Evolutionary conservation across 2,888 invertebrate genomes (phyloP).

Genomic region (Drosophila meridionalis): DNA sequence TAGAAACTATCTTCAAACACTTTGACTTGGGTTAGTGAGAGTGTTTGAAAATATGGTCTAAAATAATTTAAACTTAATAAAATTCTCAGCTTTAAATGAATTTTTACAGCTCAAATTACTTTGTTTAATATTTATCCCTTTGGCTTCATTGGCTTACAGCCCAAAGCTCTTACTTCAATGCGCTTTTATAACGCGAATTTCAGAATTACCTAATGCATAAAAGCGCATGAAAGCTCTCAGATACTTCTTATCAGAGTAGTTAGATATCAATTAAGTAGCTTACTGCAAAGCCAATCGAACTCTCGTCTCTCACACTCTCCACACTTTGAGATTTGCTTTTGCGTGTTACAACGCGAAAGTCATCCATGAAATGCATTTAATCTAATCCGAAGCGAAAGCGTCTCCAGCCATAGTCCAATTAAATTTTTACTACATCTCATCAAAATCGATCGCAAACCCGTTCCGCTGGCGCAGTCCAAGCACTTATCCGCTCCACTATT

Average conservation of each 20-base stretch:
- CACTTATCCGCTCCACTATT: conserved; percentile 16
- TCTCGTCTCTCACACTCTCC: neutral
- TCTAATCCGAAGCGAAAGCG: conserved; percentile 35
- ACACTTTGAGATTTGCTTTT: neutral
- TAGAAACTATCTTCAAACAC: too few relatives aligned
- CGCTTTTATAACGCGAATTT: neutral
- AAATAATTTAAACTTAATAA: neutral
- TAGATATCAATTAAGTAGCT: neutral
- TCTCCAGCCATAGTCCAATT: conserved; percentile 47
- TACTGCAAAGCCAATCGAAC: neutral
- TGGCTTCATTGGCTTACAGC: neutral
- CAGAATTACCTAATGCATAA: too few relatives aligned
- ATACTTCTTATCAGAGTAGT: neutral
- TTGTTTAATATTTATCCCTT: neutral
- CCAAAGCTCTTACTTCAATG: neutral
- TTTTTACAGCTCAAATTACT: neutral
- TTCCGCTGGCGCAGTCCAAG: conserved; percentile 16
- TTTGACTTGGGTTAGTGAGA: too few relatives aligned
- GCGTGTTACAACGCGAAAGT: neutral
- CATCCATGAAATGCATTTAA: conserved; percentile 19
- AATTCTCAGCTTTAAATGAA: neutral
- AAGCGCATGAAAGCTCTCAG: too few relatives aligned
- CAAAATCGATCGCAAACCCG: conserved; percentile 35
- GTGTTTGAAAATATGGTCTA: too few relatives aligned
- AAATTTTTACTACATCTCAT: conserved; percentile 39